Percentiles rank a stretch among this genome's conserved stretches.
phyloP scores from a whole-genome alignment of 2,888 invertebrate species.

The Melanophora roralis region DNA sequence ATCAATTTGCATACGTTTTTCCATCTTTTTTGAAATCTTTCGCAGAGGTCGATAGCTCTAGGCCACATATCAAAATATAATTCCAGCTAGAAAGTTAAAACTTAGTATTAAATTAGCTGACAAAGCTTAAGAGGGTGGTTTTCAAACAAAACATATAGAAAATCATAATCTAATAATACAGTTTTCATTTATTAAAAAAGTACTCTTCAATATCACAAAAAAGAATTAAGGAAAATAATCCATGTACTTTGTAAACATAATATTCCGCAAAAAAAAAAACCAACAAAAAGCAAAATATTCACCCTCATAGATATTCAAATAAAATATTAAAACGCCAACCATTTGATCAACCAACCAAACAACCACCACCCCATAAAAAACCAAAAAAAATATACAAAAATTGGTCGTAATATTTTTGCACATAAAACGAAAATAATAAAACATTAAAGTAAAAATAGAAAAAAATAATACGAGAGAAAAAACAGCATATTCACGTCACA shows the following conservation, averaged over 20 bases:
- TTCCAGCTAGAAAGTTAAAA: neutral
- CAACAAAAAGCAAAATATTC: slow-evolving; percentile 14
- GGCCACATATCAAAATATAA: neutral
- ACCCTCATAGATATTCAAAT: slow-evolving; percentile 28
- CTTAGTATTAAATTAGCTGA: neutral
- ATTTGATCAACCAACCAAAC: slow-evolving; percentile 8
- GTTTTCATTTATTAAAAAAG: slow-evolving; percentile 35
- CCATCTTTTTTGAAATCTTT: neutral
- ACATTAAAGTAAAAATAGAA: slow-evolving; percentile 3
- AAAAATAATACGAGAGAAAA: slow-evolving; percentile 33
- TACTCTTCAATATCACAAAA: slow-evolving; percentile 17
- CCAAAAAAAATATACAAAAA: slow-evolving; percentile 10
- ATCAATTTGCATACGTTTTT: no score
- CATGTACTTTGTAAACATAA: slow-evolving; percentile 18
- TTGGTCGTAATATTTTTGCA: slow-evolving; percentile 40
- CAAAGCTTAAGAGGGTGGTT: neutral
- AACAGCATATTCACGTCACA: slow-evolving; percentile 4
- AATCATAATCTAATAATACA: neutral
- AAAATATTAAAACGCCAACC: slow-evolving; percentile 39
- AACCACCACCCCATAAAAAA: slow-evolving; percentile 35
- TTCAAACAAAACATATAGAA: neutral
- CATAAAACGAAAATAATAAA: slow-evolving; percentile 10
- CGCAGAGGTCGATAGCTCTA: neutral
- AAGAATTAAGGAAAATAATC: neutral
- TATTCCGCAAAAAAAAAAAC: neutral